These are phyloP conservation scores for Manacus vitellinus DNA, from an alignment of 2,113 vertebrate species.

Conservation along the genomic window DNA sequence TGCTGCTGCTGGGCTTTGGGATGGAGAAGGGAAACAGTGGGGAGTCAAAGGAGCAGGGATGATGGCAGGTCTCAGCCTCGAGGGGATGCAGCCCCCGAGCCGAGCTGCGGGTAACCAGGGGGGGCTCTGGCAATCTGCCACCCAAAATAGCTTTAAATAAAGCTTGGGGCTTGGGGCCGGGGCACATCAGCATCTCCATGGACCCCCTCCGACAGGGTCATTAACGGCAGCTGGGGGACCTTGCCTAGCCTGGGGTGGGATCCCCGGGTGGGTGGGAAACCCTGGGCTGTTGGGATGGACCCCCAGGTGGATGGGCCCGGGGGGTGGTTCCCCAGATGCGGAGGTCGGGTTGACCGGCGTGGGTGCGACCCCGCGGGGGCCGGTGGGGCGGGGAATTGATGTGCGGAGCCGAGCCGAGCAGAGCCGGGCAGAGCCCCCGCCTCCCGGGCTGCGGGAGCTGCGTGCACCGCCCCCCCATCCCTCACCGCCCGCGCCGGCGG, in stretches of 20 bases:
- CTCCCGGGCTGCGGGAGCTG: background rate
- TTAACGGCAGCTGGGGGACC: fast-evolving
- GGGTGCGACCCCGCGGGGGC: too few species aligned
- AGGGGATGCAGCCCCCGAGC: background rate
- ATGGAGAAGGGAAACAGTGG: background rate
- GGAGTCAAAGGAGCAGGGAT: fast-evolving
- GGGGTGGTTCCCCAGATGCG: fast-evolving
- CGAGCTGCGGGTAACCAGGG: background rate
- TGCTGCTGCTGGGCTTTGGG: background rate
- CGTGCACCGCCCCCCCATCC: background rate
- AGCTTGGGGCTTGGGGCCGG: background rate
- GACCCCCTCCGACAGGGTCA: background rate
- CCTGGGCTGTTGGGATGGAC: background rate
- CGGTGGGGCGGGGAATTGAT: too few species aligned
- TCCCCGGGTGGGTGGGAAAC: background rate
- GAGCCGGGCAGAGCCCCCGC: background rate
- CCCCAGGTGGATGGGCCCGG: background rate
- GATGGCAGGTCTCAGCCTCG: background rate
- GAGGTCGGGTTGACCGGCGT: fast-evolving
- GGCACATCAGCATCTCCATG: background rate
- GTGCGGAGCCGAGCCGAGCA: background rate
- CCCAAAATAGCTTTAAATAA: background rate
- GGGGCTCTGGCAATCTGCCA: background rate
- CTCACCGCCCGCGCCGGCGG: background rate
- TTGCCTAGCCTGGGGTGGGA: background rate